Conservation (phyloP, 2,113 vertebrate genomes). For the Tetraodon nigroviridis region DNA sequence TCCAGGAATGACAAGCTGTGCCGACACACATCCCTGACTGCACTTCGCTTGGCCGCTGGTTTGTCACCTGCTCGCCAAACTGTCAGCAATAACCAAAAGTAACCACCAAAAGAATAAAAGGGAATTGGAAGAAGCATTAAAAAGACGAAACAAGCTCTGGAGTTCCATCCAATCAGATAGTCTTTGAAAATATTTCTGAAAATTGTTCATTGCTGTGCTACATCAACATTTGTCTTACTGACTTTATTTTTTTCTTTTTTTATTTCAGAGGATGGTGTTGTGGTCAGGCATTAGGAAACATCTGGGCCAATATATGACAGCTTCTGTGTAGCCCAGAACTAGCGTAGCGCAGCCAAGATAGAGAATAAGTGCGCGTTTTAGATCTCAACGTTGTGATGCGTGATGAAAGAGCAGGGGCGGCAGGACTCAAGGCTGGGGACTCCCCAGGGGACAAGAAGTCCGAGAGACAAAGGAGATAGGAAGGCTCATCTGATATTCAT, state of each 20-base stretch:
- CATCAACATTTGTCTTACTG: not conserved
- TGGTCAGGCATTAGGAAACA: not conserved
- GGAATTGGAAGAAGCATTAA: not conserved
- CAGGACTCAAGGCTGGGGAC: slow-evolving; percentile 54
- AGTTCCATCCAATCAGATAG: too few relatives aligned
- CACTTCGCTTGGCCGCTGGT: slow-evolving; percentile 26
- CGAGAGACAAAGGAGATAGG: slow-evolving; percentile 65
- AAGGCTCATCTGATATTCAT: slow-evolving; percentile 69
- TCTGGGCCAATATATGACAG: slow-evolving; percentile 40
- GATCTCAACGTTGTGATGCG: slow-evolving; percentile 60
- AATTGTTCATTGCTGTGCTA: too few relatives aligned
- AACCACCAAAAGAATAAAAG: not conserved
- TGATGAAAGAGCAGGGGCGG: slow-evolving; percentile 56
- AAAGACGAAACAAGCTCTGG: too few relatives aligned
- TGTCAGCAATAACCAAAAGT: not conserved
- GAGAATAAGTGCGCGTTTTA: slow-evolving; percentile 52
- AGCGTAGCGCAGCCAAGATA: slow-evolving; percentile 30
- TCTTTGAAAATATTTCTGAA: too few relatives aligned
- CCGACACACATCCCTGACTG: slow-evolving; percentile 54
- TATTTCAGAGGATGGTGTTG: slow-evolving; percentile 2
- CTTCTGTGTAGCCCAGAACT: slow-evolving; percentile 32
- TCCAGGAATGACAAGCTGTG: slow-evolving; percentile 56
- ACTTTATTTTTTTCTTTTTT: slow-evolving; percentile 24
- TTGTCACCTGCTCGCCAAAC: slow-evolving; percentile 29
- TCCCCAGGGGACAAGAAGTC: slow-evolving; percentile 45